Conservation (phyloP, 2,797 vertebrate species). For the Mionectes olivaceus region DNA sequence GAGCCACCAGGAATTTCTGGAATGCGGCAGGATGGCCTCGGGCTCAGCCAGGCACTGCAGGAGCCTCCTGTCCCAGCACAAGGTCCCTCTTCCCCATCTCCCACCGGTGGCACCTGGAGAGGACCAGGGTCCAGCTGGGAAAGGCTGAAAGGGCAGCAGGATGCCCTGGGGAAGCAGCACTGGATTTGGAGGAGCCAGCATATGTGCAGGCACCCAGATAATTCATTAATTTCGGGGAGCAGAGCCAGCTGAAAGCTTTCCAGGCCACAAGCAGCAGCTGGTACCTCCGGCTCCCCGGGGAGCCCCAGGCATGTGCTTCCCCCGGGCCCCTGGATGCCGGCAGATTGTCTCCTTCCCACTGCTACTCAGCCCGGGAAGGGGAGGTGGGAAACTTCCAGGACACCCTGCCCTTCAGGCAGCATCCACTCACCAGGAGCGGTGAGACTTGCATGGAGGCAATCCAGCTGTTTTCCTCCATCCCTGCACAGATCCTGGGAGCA, state of each 20-base stretch:
- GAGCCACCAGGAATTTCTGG: not conserved
- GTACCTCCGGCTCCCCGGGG: not conserved
- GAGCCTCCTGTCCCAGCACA: not conserved
- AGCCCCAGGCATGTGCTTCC: not conserved
- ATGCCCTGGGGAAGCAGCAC: not conserved
- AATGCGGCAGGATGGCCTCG: fast-evolving
- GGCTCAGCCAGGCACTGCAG: fast-evolving
- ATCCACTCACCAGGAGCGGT: fast-evolving
- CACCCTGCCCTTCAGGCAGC: not conserved
- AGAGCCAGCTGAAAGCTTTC: not conserved
- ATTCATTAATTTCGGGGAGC: not conserved
- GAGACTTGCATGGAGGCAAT: not conserved
- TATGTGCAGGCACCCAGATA: not conserved
- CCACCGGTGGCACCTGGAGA: not conserved
- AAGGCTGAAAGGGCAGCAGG: fast-evolving
- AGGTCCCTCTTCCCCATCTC: not conserved
- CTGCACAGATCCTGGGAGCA: not conserved
- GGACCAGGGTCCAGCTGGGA: not conserved
- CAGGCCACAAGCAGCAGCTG: not conserved
- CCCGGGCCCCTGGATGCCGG: not conserved
- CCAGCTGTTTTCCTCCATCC: not conserved
- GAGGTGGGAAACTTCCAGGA: not conserved
- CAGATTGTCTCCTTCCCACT: not conserved
- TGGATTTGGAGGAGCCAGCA: not conserved
- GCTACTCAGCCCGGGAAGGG: not conserved